phyloP scores from a whole-genome alignment of 2,113 vertebrate species.

The Strix aluco region DNA sequence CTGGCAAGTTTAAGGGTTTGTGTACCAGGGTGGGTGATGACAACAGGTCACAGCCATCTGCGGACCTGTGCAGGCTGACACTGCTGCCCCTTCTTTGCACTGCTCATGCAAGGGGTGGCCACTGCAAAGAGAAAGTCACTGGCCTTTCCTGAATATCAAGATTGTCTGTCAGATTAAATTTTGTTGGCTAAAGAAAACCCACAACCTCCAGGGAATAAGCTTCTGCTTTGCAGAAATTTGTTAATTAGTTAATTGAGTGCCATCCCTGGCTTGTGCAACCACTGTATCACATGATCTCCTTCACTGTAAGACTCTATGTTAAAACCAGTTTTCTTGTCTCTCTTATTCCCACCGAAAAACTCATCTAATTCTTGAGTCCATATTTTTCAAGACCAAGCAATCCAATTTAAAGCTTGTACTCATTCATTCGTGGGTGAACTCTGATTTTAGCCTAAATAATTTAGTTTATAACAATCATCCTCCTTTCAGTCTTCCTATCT shows the following conservation, averaged over 20 bases:
- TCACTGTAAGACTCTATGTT: background rate
- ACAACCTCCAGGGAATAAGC: background rate
- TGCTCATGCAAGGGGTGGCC: background rate
- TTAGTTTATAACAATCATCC: background rate
- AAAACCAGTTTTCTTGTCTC: background rate
- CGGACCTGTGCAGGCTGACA: rapidly evolving
- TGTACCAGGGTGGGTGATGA: background rate
- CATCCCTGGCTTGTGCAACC: background rate
- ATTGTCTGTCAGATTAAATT: background rate
- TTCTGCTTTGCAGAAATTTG: background rate
- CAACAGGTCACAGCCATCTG: background rate
- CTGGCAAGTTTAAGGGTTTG: background rate
- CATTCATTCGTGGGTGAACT: background rate
- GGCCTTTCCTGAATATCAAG: background rate
- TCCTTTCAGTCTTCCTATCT: background rate
- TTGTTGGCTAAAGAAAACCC: rapidly evolving
- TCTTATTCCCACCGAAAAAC: background rate
- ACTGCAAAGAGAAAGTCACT: background rate
- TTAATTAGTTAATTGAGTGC: background rate
- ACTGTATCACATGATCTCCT: background rate
- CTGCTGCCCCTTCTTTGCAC: background rate
- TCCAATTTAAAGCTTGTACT: background rate
- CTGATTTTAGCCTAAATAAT: background rate
- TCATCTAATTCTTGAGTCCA: background rate
- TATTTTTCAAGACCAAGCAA: background rate